Percentiles rank a stretch among this genome's conserved stretches.
Conservation (phyloP, 2,113 vertebrate genomes). For the Thinocorus orbignyianus region DNA sequence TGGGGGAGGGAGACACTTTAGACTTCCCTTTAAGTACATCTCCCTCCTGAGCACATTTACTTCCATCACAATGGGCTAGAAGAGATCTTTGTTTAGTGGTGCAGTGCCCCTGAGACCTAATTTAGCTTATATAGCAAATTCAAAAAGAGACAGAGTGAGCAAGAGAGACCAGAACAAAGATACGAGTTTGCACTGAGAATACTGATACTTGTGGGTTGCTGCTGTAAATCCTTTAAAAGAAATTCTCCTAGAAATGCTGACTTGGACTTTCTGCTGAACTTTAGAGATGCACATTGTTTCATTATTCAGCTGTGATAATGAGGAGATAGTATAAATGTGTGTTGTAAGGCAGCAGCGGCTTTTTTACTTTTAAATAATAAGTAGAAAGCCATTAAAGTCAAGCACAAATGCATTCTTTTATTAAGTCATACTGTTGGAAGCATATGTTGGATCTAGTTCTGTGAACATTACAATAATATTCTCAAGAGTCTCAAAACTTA, state of each 20-base stretch:
- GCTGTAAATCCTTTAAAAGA: conserved; percentile 69
- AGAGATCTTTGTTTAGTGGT: conserved; percentile 76
- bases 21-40: conserved; percentile 65
- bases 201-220: conserved; percentile 73
- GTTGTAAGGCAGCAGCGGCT: not conserved
- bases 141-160: conserved; percentile 67
- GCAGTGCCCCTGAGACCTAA: conserved; percentile 76
- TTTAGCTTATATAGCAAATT: conserved; percentile 82
- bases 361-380: not conserved
- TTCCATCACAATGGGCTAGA: conserved; percentile 74
- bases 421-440: not conserved
- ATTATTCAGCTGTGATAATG: not conserved
- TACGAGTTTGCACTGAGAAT: conserved; percentile 69
- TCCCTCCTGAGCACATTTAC: conserved; percentile 75
- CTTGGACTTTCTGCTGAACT: conserved; percentile 38
- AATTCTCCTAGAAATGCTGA: conserved; percentile 72
- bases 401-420: conserved; percentile 10
- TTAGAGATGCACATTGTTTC: not conserved
- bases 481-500: not conserved
- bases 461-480: not conserved
- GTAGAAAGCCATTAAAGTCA: not conserved
- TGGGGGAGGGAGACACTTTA: conserved; percentile 59
- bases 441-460: not conserved
- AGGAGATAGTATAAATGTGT: not conserved
- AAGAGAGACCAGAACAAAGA: conserved; percentile 67